Percentiles rank a stretch among this genome's conserved stretches.
Conservation (phyloP, 2,113 vertebrate genomes). For the Nibea coibor region DNA sequence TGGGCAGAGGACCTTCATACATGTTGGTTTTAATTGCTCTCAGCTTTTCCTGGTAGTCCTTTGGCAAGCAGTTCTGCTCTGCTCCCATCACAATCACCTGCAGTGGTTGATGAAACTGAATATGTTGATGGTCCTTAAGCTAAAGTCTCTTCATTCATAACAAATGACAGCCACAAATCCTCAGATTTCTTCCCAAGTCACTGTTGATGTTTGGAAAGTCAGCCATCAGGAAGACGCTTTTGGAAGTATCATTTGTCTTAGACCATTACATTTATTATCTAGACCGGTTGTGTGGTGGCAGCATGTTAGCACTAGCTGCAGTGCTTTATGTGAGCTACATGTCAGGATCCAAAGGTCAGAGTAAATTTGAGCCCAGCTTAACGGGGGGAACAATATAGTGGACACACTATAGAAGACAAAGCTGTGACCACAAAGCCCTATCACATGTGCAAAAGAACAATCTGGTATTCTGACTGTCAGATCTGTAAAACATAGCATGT, state of each 20-base stretch:
- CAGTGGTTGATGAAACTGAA: background rate
- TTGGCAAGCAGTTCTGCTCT: conserved; percentile 79
- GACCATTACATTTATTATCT: background rate
- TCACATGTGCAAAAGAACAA: conserved; percentile 58
- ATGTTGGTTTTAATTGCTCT: conserved; percentile 78
- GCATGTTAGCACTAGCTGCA: background rate
- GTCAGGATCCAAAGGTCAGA: conserved; percentile 14
- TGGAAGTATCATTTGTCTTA: no score
- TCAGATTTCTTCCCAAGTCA: background rate
- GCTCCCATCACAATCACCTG: conserved; percentile 84
- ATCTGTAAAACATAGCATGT: conserved; percentile 1
- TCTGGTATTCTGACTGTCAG: conserved; percentile 46
- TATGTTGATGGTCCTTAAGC: background rate
- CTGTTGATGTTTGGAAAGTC: background rate
- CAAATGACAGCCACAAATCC: background rate
- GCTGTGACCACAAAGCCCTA: conserved; percentile 22
- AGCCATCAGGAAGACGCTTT: no score
- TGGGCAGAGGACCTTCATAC: conserved; percentile 77
- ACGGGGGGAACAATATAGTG: conserved; percentile 43
- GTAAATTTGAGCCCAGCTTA: conserved; percentile 6
- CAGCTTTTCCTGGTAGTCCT: conserved; percentile 81
- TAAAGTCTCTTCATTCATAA: background rate
- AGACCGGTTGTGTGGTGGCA: background rate
- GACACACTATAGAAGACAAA: conserved; percentile 51
- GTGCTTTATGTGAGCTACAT: background rate